A percentile compares a stretch with the other conserved stretches of the same genome.
Conservation (phyloP, 1,140 invertebrate genomes). For the Euura saliciscinereae region DNA sequence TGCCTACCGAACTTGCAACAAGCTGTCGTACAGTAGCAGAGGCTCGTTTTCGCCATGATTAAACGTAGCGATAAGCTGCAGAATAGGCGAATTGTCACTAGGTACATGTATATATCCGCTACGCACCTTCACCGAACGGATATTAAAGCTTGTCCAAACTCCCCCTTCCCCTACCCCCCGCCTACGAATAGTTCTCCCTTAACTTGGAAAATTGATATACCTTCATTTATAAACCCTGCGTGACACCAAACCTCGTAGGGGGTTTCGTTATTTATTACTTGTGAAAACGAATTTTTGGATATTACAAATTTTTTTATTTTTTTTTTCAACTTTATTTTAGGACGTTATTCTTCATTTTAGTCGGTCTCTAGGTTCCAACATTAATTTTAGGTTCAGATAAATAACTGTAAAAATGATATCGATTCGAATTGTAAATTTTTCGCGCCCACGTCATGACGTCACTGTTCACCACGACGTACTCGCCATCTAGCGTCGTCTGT, state of each 20-base stretch:
- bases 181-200: not conserved
- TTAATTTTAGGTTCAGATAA: too few relatives aligned
- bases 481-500: too few relatives aligned
- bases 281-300: too few relatives aligned
- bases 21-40: not conserved
- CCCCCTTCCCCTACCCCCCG: not conserved
- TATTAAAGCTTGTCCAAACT: not conserved
- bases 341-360: too few relatives aligned
- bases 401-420: too few relatives aligned
- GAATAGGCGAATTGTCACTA: not conserved
- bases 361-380: too few relatives aligned
- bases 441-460: too few relatives aligned
- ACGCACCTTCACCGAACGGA: not conserved
- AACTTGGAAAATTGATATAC: not conserved
- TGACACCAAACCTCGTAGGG: not conserved
- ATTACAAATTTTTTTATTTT: too few relatives aligned
- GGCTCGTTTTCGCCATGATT: not conserved
- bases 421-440: too few relatives aligned
- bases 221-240: not conserved
- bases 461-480: too few relatives aligned
- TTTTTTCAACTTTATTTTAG: too few relatives aligned
- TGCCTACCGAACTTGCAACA: not conserved
- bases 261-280: too few relatives aligned
- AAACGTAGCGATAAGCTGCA: conserved; percentile 3
- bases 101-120: not conserved